Conservation (phyloP, 2,888 invertebrate genomes). For the Cosmopolites sordidus region DNA sequence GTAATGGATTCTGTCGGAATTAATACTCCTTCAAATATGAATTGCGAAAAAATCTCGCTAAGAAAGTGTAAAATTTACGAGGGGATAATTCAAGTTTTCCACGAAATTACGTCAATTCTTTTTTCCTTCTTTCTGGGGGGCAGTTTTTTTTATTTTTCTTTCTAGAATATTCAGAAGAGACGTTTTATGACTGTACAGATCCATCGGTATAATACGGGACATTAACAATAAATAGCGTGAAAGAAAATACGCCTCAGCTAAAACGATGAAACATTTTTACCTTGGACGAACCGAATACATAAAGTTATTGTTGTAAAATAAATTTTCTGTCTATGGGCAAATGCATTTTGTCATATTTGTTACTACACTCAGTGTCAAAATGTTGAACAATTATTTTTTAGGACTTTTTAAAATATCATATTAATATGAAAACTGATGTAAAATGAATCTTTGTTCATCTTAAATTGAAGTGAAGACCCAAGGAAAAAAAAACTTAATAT, state of each 20-base stretch:
- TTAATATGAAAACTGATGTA: no score
- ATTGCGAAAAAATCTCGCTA: constrained; percentile 34
- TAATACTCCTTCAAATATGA: constrained; percentile 37
- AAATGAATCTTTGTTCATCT: no score
- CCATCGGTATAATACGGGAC: constrained; percentile 9
- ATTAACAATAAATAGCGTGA: not conserved
- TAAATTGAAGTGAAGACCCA: no score
- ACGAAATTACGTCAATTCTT: constrained; percentile 47
- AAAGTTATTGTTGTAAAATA: no score
- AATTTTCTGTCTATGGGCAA: no score
- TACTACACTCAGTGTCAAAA: no score
- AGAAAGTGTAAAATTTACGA: constrained; percentile 43
- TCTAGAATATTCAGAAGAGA: not conserved
- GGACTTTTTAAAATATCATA: no score
- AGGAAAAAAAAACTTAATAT: no score
- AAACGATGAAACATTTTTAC: no score
- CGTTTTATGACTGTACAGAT: constrained; percentile 38
- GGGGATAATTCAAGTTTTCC: constrained; percentile 45
- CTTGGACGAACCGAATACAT: no score
- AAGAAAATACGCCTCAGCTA: not conserved
- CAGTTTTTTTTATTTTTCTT: constrained; percentile 5
- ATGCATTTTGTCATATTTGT: no score
- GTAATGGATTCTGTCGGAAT: constrained; percentile 43
- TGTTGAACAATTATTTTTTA: no score
- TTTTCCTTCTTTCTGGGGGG: constrained; percentile 15